phyloP scores from a whole-genome alignment of 2,888 invertebrate species.

The Thereva unica region DNA sequence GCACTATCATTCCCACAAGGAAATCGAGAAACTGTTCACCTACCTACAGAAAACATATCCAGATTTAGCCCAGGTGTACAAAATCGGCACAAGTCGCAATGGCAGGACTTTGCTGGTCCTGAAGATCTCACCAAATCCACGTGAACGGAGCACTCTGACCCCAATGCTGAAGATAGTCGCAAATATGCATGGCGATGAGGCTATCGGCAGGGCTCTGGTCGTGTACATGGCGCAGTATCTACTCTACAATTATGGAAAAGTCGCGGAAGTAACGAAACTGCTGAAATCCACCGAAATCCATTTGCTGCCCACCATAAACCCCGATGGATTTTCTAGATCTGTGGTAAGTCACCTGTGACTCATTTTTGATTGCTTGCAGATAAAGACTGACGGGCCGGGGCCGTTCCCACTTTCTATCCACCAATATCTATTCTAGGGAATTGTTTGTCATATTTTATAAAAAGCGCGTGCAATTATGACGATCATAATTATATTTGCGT shows the following conservation, averaged over 20 bases:
- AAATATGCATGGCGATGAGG: constrained; percentile 97
- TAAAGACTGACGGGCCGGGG: too few species aligned
- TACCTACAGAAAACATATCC: constrained; percentile 69
- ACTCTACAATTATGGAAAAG: constrained; percentile 72
- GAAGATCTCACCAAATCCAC: constrained; percentile 76
- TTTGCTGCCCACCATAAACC: constrained; percentile 96
- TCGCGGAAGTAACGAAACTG: constrained; percentile 72
- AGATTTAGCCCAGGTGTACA: constrained; percentile 69
- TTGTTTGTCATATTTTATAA: too few species aligned
- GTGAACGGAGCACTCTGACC: constrained; percentile 62
- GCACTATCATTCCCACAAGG: constrained; percentile 72
- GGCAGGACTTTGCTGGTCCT: constrained; percentile 72
- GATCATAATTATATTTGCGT: too few species aligned
- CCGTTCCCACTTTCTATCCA: too few species aligned
- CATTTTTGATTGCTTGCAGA: not conserved
- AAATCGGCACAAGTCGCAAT: constrained; percentile 83
- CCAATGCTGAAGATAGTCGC: constrained; percentile 94
- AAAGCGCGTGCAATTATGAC: too few species aligned
- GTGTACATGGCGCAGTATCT: constrained; percentile 85
- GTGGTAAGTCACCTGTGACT: constrained; percentile 60
- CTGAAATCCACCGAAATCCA: constrained; percentile 89
- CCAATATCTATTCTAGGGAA: too few species aligned
- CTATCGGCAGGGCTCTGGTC: constrained; percentile 82
- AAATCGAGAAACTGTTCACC: constrained; percentile 68
- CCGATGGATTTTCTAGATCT: constrained; percentile 90